Evolutionary conservation across 2,888 invertebrate species (phyloP), one percentile per base, ranked within the genome.

Genomic region (Protonemura montana): DNA sequence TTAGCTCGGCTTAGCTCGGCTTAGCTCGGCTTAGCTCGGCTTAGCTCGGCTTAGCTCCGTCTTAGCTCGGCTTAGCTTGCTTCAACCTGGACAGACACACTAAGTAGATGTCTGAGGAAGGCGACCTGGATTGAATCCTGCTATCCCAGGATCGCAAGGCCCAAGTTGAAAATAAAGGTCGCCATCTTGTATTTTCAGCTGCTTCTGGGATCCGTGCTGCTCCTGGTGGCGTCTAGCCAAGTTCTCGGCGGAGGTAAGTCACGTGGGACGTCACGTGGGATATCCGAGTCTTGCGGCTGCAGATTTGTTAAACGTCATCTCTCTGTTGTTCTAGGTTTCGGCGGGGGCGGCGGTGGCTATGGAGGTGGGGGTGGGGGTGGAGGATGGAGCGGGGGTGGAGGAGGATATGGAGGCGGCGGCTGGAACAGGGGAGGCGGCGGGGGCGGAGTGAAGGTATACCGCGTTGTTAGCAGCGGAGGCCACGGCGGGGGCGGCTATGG

Each of bases 401-500:
- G 87, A 59, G 0, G 5, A 41, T 7, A 82, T n/a, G n/a, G n/a
- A n/a, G n/a, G n/a, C n/a, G 30, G 87, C 81, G 0, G 83, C 41
- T 30, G 85, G 76, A 10, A 86, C 76, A 28, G 59, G 35, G 42
- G 85, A 82, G 83, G 87, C 76, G 28, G 77, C 77, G 21, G 82
- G 35, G 76, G 87, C 42, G 0, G 5, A 41, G 16, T n/a, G n/a
- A n/a, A n/a, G n/a, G n/a, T n/a, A n/a, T n/a, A n/a, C n/a, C n/a
- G n/a, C n/a, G n/a, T n/a, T n/a, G n/a, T n/a, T n/a, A n/a, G 83
- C 85, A 0, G 80, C 86, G 2, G 76, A 42, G 30, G 42, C 85
- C 21, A 77, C 82, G 16, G 82, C 85, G 25, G 85, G 42, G 82
- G 85, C 82, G 78, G 87, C 85, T 77, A 7, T 27, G 81, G 81